Conservation (phyloP, 2,113 vertebrate species). For the Marmota monax region DNA sequence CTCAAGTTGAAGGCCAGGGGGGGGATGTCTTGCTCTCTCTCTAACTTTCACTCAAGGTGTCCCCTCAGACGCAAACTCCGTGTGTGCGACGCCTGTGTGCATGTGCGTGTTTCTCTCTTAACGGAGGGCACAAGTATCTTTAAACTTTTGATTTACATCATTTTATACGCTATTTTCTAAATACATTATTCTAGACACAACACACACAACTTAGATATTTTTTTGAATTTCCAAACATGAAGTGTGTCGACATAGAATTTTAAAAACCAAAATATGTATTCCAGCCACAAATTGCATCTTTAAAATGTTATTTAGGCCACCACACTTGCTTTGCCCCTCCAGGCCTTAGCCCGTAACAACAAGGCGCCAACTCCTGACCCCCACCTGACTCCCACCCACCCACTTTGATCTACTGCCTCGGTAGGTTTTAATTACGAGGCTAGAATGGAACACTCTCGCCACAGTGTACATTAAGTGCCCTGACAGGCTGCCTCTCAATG, state of each 20-base stretch:
- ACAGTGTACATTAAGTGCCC: background rate
- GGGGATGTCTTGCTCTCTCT: background rate
- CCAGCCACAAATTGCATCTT: background rate
- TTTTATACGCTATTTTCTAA: background rate
- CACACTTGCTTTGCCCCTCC: background rate
- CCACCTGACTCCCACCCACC: constrained; percentile 39
- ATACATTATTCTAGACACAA: background rate
- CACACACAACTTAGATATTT: background rate
- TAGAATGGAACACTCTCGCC: background rate
- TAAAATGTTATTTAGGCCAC: background rate
- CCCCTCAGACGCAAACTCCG: background rate
- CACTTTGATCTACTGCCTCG: background rate
- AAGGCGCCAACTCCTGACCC: background rate
- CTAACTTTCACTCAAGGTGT: background rate
- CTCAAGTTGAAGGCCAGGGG: background rate
- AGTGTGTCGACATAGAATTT: background rate
- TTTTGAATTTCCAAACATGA: background rate
- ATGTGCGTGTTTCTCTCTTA: background rate
- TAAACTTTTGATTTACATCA: background rate
- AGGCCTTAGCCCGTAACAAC: background rate
- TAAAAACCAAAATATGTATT: background rate
- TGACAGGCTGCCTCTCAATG: background rate
- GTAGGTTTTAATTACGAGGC: constrained; percentile 46
- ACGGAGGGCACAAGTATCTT: background rate
- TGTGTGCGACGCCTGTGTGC: no score